A percentile compares a stretch with the other conserved stretches of the same genome.
These are phyloP conservation scores for Campoplex nolae DNA, from an alignment of 2,888 invertebrate species.

Conservation along the genomic window DNA sequence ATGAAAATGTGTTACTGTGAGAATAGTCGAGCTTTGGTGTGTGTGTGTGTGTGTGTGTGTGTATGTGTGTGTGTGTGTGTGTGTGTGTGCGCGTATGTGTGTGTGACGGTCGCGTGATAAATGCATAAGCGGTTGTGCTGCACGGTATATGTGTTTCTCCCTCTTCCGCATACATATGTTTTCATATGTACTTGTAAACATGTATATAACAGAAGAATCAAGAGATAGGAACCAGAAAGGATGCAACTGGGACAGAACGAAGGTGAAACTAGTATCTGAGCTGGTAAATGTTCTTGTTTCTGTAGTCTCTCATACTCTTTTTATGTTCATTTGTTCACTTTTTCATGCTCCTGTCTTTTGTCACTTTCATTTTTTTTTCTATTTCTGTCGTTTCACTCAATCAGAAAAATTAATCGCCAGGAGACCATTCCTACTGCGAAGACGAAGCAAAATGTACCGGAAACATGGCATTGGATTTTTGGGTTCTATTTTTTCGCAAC, in stretches of 20 bases:
- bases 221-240: slow-evolving; percentile 52
- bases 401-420: slow-evolving; percentile 51
- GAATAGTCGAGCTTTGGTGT: too few species aligned
- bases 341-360: slow-evolving; percentile 13
- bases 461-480: slow-evolving; percentile 33
- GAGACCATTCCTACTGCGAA: slow-evolving; percentile 52
- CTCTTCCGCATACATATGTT: slow-evolving; percentile 8
- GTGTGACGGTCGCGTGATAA: slow-evolving; percentile 65
- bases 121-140: slow-evolving; percentile 65
- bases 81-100: not conserved
- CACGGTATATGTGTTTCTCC: slow-evolving; percentile 34
- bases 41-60: not conserved
- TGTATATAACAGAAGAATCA: slow-evolving; percentile 45
- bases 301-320: not conserved
- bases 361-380: not conserved
- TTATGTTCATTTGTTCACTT: slow-evolving; percentile 36
- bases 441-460: slow-evolving; percentile 31
- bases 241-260: slow-evolving; percentile 55
- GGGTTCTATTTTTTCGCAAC: not conserved
- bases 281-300: slow-evolving; percentile 21
- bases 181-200: not conserved
- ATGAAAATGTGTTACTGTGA: too few species aligned
- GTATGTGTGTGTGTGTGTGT: not conserved
- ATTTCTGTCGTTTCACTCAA: not conserved
- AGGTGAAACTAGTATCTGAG: slow-evolving; percentile 32